Base-by-base conservation (phyloP, 2,888 invertebrate genomes). In the Acleris laterana region DNA sequence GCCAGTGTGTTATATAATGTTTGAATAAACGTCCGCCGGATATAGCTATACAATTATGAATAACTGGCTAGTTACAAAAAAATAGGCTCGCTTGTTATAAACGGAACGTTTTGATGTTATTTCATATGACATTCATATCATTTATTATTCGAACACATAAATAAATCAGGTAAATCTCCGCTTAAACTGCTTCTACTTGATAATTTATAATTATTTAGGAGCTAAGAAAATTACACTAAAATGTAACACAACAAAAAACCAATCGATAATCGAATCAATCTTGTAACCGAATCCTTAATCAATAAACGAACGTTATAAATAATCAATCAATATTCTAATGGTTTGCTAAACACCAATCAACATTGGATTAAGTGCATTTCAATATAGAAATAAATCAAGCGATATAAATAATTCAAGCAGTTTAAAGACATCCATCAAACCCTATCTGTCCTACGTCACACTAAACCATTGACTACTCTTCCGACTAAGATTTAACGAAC, bases 371-470 rank as follows among this genome's bases (percentile, higher is more conserved):
- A 81, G 79, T 75, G 70, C 63, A 76, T 80, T 80, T 78, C 72
- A 74, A 77, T 79, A 76, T 77, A 77, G 77, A 75, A 72, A 76
- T 71, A 75, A 74, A 76, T 77, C 81, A 72, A 72, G 78, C 72
- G 76, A 38, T 78, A 87, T 87, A 86, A 85, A 84, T 85, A 84
- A 85, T 83, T 82, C 79, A 81, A 83, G 80, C 77, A 74, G 70
- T 84, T 82, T 82, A 83, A 83, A 84, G 73, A 82, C 85, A 87
- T 86, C 86, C 82, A 86, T 87, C 87, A 87, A 81, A 77, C 74
- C 75, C 74, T 78, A 80, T 79, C 78, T 72, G 71, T 72, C 71
- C 73, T 68, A 72, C 71, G 76, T 59, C 42, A 44, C 63, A 64
- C 68, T 69, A 20, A 25, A 20, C 51, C 20, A 17, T 52, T 59